phyloP scores from a whole-genome alignment of 2,888 invertebrate species.

The Dione vanillae region DNA sequence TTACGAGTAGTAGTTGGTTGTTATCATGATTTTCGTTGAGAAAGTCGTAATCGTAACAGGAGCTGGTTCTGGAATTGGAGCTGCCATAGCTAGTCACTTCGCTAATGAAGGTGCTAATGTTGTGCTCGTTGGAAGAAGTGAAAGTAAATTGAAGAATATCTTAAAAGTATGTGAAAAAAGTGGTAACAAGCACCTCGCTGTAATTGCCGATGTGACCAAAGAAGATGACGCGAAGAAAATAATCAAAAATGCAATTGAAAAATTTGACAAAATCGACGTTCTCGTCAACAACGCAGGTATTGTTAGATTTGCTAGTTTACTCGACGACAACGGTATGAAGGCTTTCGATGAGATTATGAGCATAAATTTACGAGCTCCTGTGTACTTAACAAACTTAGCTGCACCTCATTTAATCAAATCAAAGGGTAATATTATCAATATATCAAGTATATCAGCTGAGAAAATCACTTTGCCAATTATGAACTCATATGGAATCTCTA shows the following conservation, averaged over 20 bases:
- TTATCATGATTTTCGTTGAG: constrained; percentile 46
- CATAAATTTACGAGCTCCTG: not conserved
- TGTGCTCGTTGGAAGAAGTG: constrained; percentile 56
- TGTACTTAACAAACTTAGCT: not conserved
- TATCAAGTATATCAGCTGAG: constrained; percentile 23
- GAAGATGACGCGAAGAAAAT: constrained; percentile 52
- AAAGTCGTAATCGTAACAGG: constrained; percentile 59
- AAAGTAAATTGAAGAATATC: constrained; percentile 51
- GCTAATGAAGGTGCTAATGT: constrained; percentile 55
- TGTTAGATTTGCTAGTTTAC: not conserved
- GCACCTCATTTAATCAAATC: not conserved
- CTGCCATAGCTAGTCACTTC: constrained; percentile 51
- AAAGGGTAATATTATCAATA: not conserved
- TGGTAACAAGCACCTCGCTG: constrained; percentile 49
- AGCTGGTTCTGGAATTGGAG: constrained; percentile 58
- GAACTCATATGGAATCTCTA: constrained; percentile 80
- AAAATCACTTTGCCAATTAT: constrained; percentile 27
- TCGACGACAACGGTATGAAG: not conserved
- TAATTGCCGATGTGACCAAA: constrained; percentile 56
- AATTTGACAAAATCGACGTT: constrained; percentile 58
- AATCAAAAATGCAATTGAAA: constrained; percentile 52
- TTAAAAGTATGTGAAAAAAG: constrained; percentile 47
- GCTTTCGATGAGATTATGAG: not conserved
- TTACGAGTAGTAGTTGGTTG: not conserved
- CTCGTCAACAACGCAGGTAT: constrained; percentile 44